phyloP scores from a whole-genome alignment of 2,797 vertebrate species.

The Phoebastria nigripes region DNA sequence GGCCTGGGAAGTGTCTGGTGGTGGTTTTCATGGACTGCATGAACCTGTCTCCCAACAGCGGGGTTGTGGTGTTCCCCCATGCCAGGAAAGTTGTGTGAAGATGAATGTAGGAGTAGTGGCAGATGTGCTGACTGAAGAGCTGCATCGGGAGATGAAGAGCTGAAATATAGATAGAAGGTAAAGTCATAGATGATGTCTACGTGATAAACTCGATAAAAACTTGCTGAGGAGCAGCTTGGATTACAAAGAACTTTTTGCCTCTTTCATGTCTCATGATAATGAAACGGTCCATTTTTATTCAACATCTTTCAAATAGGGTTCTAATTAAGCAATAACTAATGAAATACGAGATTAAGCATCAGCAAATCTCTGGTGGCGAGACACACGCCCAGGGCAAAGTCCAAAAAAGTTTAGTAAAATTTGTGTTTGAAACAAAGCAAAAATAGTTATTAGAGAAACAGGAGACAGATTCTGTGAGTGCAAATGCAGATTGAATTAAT shows the following conservation, averaged over 20 bases:
- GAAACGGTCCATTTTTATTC: neutral
- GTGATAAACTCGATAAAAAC: slow-evolving; percentile 14
- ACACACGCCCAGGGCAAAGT: neutral
- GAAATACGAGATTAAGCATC: neutral
- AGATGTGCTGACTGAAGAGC: slow-evolving; percentile 24
- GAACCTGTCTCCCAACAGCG: neutral
- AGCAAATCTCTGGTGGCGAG: neutral
- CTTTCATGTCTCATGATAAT: slow-evolving; percentile 22
- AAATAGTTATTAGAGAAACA: neutral
- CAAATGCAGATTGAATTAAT: neutral
- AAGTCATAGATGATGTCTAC: neutral
- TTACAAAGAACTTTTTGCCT: slow-evolving; percentile 4
- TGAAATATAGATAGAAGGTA: neutral
- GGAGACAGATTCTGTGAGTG: neutral
- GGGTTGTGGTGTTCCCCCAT: neutral
- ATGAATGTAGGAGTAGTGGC: neutral
- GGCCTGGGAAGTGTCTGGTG: neutral
- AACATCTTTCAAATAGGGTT: neutral
- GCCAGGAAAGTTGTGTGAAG: neutral
- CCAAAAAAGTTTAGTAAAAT: neutral
- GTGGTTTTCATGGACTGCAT: neutral
- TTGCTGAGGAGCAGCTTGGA: slow-evolving; percentile 32
- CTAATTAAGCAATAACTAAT: slow-evolving; percentile 47
- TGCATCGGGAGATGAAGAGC: neutral
- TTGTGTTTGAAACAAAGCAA: neutral